A percentile compares a stretch with the other conserved stretches of the same genome.
phyloP scores from a whole-genome alignment of 2,113 vertebrate species.

The Colossoma macropomum region DNA sequence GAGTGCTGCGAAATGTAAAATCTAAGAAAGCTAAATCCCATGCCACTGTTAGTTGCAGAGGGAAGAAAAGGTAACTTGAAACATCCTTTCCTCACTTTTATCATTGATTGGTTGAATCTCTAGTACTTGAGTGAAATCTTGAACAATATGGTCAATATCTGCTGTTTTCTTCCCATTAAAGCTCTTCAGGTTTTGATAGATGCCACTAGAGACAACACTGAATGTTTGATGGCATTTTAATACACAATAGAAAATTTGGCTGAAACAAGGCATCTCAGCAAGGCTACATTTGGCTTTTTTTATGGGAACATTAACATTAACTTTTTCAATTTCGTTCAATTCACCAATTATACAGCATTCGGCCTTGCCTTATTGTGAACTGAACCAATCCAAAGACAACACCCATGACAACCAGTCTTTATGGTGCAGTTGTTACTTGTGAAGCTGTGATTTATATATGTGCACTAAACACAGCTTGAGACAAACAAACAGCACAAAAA shows the following conservation, averaged over 20 bases:
- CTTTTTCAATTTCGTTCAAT: background rate
- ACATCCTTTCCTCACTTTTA: constrained; percentile 27
- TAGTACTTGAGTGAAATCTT: background rate
- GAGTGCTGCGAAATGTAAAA: constrained; percentile 45
- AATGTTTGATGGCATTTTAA: background rate
- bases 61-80: constrained; percentile 34
- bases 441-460: constrained; percentile 70
- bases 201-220: background rate
- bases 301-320: background rate
- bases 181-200: background rate
- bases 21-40: constrained; percentile 45
- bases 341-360: background rate
- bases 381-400: background rate
- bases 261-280: background rate
- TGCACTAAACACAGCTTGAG: constrained; percentile 69
- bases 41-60: constrained; percentile 24
- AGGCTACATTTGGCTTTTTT: background rate
- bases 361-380: background rate
- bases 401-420: constrained; percentile 37
- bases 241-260: background rate
- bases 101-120: constrained; percentile 17
- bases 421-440: constrained; percentile 61
- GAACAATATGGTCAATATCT: background rate
- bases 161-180: background rate
- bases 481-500: constrained; percentile 70